Percentiles rank a stretch among this genome's conserved stretches.
Conservation (phyloP, 1,140 invertebrate species). For the Fopius arisanus region DNA sequence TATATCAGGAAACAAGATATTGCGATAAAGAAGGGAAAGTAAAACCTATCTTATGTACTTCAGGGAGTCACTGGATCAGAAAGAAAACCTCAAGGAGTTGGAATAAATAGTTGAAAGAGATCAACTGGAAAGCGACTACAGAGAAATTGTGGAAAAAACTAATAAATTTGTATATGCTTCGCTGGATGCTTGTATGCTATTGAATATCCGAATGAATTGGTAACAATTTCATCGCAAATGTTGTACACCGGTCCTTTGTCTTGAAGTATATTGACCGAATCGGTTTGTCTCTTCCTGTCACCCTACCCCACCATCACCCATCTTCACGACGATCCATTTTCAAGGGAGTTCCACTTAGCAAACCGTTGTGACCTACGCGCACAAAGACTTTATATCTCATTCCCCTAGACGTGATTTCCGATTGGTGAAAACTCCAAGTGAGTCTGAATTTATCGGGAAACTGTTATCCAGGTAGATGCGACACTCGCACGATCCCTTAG, state of each 20-base stretch:
- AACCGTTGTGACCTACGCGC: constrained; percentile 1
- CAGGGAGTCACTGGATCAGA: constrained; percentile 6
- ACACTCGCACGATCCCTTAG: background rate
- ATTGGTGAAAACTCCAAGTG: background rate
- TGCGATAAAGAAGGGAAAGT: background rate
- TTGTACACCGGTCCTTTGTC: no score
- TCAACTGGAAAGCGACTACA: background rate
- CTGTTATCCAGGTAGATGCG: background rate
- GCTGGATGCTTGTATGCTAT: background rate
- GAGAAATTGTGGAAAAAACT: background rate
- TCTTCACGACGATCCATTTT: constrained; percentile 4
- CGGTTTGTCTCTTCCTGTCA: no score
- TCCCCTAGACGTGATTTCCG: background rate
- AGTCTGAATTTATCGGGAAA: background rate
- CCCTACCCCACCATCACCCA: background rate
- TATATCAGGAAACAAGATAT: background rate
- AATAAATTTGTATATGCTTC: background rate
- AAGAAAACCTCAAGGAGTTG: background rate
- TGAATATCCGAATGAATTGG: background rate
- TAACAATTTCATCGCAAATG: background rate
- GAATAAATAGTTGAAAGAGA: background rate
- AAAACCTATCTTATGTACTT: background rate
- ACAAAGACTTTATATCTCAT: constrained; percentile 9
- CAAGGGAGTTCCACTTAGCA: background rate
- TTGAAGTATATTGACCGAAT: background rate